Conservation (phyloP, 1,140 invertebrate genomes). For the Danaus melanippus region DNA sequence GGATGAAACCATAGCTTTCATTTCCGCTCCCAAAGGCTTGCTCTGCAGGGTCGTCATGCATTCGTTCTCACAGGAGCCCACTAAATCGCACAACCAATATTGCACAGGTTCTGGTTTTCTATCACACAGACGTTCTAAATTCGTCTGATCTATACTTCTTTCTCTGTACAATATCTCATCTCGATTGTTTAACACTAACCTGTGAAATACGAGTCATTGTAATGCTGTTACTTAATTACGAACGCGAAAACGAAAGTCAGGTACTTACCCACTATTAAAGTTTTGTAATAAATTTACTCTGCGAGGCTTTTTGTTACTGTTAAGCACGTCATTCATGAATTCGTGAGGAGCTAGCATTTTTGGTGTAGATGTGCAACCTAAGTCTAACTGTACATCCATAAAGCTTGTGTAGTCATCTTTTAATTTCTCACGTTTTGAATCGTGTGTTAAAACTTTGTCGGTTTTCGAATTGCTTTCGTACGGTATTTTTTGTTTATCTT, state of each 20-base stretch:
- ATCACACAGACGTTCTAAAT: slow-evolving; percentile 56
- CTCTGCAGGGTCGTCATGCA: slow-evolving; percentile 86
- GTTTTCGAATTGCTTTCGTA: slow-evolving; percentile 52
- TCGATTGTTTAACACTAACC: slow-evolving; percentile 55
- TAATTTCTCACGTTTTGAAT: slow-evolving; percentile 66
- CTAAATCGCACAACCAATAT: slow-evolving; percentile 79
- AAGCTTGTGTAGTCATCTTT: slow-evolving; percentile 59
- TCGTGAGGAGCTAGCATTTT: slow-evolving; percentile 64
- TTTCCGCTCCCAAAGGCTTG: slow-evolving; percentile 78
- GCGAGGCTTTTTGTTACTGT: slow-evolving; percentile 40
- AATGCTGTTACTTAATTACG: not conserved
- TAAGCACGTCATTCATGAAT: slow-evolving; percentile 40
- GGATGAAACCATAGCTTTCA: slow-evolving; percentile 63
- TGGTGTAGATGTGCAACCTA: slow-evolving; percentile 66
- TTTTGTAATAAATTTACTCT: slow-evolving; percentile 54
- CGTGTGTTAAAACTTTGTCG: slow-evolving; percentile 50
- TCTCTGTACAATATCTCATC: slow-evolving; percentile 62
- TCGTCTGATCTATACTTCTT: slow-evolving; percentile 62
- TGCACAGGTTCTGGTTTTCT: slow-evolving; percentile 64
- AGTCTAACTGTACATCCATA: slow-evolving; percentile 55
- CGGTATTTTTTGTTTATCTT: slow-evolving; percentile 60
- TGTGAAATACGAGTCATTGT: slow-evolving; percentile 18
- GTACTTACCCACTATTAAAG: slow-evolving; percentile 56
- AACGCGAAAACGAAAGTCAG: slow-evolving; percentile 1
- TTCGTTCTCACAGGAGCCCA: slow-evolving; percentile 80